phyloP scores from a whole-genome alignment of 2,888 invertebrate genomes.

The Dynastes tityus region DNA sequence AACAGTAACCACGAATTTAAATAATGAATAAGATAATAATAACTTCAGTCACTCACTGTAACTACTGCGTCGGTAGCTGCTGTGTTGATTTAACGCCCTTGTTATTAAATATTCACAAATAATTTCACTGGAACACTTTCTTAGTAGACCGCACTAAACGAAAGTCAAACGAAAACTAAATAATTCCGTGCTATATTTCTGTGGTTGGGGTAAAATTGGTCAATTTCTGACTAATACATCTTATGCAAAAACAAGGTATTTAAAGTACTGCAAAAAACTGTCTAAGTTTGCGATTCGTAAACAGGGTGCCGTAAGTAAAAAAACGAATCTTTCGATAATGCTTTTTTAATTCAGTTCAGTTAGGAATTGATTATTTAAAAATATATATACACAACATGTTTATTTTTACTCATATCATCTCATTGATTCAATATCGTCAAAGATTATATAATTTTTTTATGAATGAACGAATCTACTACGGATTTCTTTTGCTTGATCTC shows the following conservation, averaged over 20 bases:
- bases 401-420: too few species aligned
- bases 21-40: slow-evolving; percentile 32
- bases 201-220: slow-evolving; percentile 26
- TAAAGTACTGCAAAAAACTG: background rate
- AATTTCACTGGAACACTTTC: slow-evolving; percentile 8
- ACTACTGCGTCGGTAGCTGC: background rate
- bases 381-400: background rate
- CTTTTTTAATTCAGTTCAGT: background rate
- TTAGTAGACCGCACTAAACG: slow-evolving; percentile 9
- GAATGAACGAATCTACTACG: too few species aligned
- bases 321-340: background rate
- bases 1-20: background rate
- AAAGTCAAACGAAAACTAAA: slow-evolving; percentile 25
- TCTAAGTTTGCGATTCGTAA: background rate
- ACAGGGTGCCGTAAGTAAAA: background rate
- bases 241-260: slow-evolving; percentile 13
- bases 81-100: slow-evolving; percentile 9
- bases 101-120: slow-evolving; percentile 10
- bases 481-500: too few species aligned
- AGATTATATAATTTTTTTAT: too few species aligned
- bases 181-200: slow-evolving; percentile 14
- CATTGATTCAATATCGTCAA: too few species aligned
- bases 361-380: background rate
- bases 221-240: slow-evolving; percentile 32
- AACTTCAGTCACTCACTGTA: slow-evolving; percentile 30